Evolutionary conservation across 1,140 invertebrate genomes (phyloP).

Genomic region (Drosophila serrata): DNA sequence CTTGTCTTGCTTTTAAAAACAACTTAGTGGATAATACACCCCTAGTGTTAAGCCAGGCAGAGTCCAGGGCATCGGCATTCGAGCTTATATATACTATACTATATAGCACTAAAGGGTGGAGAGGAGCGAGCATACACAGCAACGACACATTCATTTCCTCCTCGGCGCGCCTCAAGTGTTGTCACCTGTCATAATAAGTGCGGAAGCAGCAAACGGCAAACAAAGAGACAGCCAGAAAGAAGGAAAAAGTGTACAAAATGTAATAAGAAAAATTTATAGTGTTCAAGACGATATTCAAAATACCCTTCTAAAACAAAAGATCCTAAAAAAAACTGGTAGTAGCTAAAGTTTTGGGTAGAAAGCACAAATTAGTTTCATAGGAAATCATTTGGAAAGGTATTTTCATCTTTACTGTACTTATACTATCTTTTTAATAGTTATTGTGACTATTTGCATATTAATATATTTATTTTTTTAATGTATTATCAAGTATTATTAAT

Average conservation of each 20-base stretch:
- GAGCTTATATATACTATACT: slow-evolving; percentile 2
- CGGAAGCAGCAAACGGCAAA: slow-evolving; percentile 70
- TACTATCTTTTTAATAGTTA: background rate
- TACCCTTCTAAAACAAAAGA: slow-evolving; percentile 9
- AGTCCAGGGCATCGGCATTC: slow-evolving; percentile 42
- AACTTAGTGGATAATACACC: slow-evolving; percentile 83
- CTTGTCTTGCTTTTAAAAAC: slow-evolving; percentile 84
- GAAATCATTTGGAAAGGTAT: background rate
- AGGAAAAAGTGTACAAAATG: slow-evolving; percentile 28
- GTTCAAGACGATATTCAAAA: background rate
- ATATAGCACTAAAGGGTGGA: slow-evolving; percentile 20
- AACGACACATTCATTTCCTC: slow-evolving; percentile 78
- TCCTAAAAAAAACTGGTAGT: background rate
- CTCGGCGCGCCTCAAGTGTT: slow-evolving; percentile 82
- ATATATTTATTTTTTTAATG: background rate
- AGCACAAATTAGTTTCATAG: background rate
- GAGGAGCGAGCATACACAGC: slow-evolving; percentile 36
- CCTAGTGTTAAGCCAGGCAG: slow-evolving; percentile 73
- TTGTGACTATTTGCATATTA: background rate
- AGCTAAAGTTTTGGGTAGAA: background rate
- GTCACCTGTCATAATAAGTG: slow-evolving; percentile 84
- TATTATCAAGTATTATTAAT: slow-evolving; percentile 3
- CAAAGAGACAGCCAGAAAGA: slow-evolving; percentile 49
- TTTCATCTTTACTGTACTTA: background rate
- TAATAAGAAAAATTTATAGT: slow-evolving; percentile 19